Evolutionary conservation across 2,113 vertebrate genomes (phyloP).

Genomic region (Gymnogyps californianus): DNA sequence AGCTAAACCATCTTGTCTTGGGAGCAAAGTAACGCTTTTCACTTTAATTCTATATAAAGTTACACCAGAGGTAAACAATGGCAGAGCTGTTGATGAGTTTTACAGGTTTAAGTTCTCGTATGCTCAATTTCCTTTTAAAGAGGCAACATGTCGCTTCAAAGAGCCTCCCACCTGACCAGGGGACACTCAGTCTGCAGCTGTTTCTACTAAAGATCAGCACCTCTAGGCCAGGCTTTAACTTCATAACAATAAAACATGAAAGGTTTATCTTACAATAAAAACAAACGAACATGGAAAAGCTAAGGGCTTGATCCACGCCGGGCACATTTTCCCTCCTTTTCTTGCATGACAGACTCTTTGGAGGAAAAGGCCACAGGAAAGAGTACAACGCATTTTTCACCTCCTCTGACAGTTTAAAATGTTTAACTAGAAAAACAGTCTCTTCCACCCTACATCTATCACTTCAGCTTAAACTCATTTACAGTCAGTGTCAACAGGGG

Average conservation of each 20-base stretch:
- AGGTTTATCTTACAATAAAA: constrained; percentile 78
- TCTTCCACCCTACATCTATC: constrained; percentile 39
- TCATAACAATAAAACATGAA: constrained; percentile 76
- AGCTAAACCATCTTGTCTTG: background rate
- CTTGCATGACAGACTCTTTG: constrained; percentile 56
- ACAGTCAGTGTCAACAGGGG: background rate
- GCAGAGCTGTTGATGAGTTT: constrained; percentile 59
- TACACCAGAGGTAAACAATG: constrained; percentile 61
- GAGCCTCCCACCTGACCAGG: constrained; percentile 70
- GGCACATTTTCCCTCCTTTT: constrained; percentile 56
- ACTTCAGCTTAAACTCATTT: background rate
- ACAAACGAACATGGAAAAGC: constrained; percentile 64
- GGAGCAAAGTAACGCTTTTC: background rate
- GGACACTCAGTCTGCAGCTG: constrained; percentile 69
- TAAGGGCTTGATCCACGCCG: constrained; percentile 40
- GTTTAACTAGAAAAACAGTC: constrained; percentile 72
- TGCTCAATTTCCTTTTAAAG: constrained; percentile 69
- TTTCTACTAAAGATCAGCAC: constrained; percentile 75
- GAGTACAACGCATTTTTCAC: constrained; percentile 71
- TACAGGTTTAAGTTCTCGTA: constrained; percentile 68
- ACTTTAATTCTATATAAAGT: constrained; percentile 52
- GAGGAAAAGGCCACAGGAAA: constrained; percentile 59
- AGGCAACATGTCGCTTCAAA: constrained; percentile 68
- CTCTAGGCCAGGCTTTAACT: constrained; percentile 73
- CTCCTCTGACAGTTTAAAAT: constrained; percentile 72